Evolutionary conservation across 1,140 invertebrate species (phyloP).

Genomic region (Drosophila takahashii): DNA sequence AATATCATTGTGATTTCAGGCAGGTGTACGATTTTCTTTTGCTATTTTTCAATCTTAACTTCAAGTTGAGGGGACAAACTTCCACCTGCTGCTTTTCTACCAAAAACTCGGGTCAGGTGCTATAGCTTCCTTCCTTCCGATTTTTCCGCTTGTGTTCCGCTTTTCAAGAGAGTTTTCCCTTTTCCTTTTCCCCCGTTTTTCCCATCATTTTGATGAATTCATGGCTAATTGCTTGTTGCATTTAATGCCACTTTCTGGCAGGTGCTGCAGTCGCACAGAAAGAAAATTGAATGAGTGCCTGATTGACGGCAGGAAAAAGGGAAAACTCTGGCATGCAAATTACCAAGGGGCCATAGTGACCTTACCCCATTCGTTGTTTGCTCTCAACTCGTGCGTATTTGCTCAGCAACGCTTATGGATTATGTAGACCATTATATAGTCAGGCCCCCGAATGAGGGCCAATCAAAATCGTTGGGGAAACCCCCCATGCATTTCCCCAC

Average conservation of each 20-base stretch:
- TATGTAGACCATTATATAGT: slow-evolving; percentile 17
- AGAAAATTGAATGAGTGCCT: slow-evolving; percentile 39
- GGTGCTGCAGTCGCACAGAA: slow-evolving; percentile 31
- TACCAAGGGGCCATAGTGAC: neutral
- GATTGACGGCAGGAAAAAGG: slow-evolving; percentile 28
- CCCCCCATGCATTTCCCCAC: neutral
- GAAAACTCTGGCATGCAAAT: slow-evolving; percentile 26
- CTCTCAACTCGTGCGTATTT: slow-evolving; percentile 30
- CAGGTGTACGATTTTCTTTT: neutral
- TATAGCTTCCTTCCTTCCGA: slow-evolving; percentile 8
- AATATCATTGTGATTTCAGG: neutral
- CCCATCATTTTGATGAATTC: slow-evolving; percentile 44
- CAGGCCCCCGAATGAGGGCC: slow-evolving; percentile 68
- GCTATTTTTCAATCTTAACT: neutral
- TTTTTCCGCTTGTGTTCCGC: neutral
- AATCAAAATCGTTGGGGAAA: slow-evolving; percentile 53
- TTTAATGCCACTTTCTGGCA: slow-evolving; percentile 18
- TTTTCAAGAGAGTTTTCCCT: neutral
- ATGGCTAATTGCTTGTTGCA: slow-evolving; percentile 51
- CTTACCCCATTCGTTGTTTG: slow-evolving; percentile 10
- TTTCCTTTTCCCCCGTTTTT: slow-evolving; percentile 2
- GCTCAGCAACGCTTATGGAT: slow-evolving; percentile 20
- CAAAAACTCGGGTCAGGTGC: slow-evolving; percentile 19
- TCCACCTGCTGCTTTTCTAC: slow-evolving; percentile 14
- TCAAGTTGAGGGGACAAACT: too few species aligned